phyloP scores from a whole-genome alignment of 1,140 invertebrate species.

The Homarus americanus region DNA sequence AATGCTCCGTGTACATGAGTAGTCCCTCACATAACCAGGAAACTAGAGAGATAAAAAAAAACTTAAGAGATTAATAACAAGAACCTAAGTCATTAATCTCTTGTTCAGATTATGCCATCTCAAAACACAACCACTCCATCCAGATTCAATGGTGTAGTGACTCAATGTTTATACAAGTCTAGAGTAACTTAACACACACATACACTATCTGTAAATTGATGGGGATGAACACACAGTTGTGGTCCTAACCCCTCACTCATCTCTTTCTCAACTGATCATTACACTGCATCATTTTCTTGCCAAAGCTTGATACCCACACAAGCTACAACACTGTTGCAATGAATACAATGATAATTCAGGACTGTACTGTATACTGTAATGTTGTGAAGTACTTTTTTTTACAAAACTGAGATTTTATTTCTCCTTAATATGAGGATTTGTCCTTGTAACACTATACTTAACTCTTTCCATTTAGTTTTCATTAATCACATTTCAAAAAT shows the following conservation, averaged over 20 bases:
- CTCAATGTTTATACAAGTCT: not conserved
- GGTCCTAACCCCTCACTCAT: too few species aligned
- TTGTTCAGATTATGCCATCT: conserved; percentile 40
- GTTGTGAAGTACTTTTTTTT: too few species aligned
- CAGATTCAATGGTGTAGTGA: not conserved
- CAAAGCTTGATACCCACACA: not conserved
- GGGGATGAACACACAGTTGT: too few species aligned
- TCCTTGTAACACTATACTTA: too few species aligned
- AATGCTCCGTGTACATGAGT: not conserved
- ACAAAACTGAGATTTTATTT: not conserved
- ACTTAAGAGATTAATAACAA: not conserved
- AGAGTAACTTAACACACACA: too few species aligned
- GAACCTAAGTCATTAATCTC: not conserved
- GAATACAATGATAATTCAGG: not conserved
- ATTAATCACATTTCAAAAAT: not conserved
- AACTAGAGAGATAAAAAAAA: not conserved
- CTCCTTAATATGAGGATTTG: not conserved
- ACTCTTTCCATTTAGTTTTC: not conserved
- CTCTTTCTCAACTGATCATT: too few species aligned
- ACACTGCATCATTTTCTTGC: not conserved
- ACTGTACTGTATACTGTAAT: not conserved
- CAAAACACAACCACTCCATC: not conserved
- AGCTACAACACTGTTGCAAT: not conserved
- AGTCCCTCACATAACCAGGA: not conserved
- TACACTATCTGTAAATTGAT: too few species aligned